Percentiles rank a stretch among this genome's conserved stretches.
Conservation (phyloP, 2,113 vertebrate genomes). For the Platysternon megacephalum region DNA sequence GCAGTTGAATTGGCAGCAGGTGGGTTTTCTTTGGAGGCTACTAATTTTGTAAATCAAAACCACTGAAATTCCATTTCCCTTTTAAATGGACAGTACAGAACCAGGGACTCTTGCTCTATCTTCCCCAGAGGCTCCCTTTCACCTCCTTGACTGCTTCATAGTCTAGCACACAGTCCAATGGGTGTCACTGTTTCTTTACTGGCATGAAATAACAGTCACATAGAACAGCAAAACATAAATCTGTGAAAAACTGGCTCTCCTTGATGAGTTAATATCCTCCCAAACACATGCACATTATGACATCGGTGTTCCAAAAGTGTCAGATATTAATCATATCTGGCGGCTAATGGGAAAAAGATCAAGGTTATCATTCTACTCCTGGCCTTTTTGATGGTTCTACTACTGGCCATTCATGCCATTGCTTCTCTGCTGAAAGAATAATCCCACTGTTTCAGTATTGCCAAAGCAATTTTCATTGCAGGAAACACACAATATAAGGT, state of each 20-base stretch:
- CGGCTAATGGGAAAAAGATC: neutral
- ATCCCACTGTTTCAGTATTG: neutral
- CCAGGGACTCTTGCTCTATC: conserved; percentile 27
- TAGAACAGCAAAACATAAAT: conserved; percentile 43
- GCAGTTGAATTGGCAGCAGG: conserved; percentile 65
- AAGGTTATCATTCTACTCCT: neutral
- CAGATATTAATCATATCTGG: conserved; percentile 14
- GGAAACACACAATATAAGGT: conserved; percentile 8
- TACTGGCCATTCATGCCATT: neutral
- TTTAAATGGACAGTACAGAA: conserved; percentile 47
- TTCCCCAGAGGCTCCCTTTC: conserved; percentile 32
- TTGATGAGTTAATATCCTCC: neutral
- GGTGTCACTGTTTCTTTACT: conserved; percentile 17
- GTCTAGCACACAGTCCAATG: conserved; percentile 1
- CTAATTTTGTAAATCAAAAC: conserved; percentile 59
- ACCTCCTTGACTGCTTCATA: neutral
- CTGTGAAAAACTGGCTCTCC: conserved; percentile 32
- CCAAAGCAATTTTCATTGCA: neutral
- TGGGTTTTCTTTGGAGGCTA: conserved; percentile 67
- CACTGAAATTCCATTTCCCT: conserved; percentile 64
- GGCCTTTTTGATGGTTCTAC: neutral
- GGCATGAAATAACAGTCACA: neutral
- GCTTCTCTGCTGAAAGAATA: neutral
- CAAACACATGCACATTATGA: neutral
- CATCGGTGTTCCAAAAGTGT: conserved; percentile 11